phyloP scores from a whole-genome alignment of 2,797 vertebrate species.

The Sardinella longiceps region DNA sequence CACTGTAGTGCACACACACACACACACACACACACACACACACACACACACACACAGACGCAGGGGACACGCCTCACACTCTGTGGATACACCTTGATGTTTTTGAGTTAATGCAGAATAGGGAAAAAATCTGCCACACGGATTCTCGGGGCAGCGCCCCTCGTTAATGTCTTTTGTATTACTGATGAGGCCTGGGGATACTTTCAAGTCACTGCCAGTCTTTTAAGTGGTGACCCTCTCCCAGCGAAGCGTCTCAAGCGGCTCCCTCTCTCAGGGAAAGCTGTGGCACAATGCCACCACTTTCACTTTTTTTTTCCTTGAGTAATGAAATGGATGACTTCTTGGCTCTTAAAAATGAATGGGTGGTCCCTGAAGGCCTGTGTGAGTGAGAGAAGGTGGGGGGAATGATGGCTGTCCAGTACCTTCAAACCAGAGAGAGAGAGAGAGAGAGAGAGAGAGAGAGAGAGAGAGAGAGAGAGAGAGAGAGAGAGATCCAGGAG shows the following conservation, averaged over 20 bases:
- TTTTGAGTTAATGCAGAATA: background rate
- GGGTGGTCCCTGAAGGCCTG: conserved; percentile 27
- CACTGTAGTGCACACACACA: background rate
- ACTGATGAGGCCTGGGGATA: conserved; percentile 51
- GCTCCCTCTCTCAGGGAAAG: conserved; percentile 31
- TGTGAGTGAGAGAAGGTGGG: background rate
- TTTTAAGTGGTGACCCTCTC: conserved; percentile 45
- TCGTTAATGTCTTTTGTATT: conserved; percentile 54
- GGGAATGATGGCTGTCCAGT: conserved; percentile 18
- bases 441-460: conserved; percentile 31
- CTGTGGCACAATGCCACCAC: conserved; percentile 38
- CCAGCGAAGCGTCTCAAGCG: conserved; percentile 28
- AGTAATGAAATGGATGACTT: conserved; percentile 45
- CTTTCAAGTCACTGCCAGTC: conserved; percentile 54
- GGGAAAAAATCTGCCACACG: conserved; percentile 41
- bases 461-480: background rate
- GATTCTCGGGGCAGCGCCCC: conserved; percentile 56
- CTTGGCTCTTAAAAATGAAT: conserved; percentile 29
- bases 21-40: background rate
- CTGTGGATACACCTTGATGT: background rate
- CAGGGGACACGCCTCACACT: background rate
- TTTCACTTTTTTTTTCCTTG: conserved; percentile 47
- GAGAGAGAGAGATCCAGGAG: background rate
- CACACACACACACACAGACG: background rate
- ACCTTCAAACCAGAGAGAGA: conserved; percentile 30